A percentile compares a stretch with the other conserved stretches of the same genome.
These are phyloP conservation scores for Gobionotothen gibberifrons DNA, from an alignment of 2,797 vertebrate genomes.

Conservation along the genomic window DNA sequence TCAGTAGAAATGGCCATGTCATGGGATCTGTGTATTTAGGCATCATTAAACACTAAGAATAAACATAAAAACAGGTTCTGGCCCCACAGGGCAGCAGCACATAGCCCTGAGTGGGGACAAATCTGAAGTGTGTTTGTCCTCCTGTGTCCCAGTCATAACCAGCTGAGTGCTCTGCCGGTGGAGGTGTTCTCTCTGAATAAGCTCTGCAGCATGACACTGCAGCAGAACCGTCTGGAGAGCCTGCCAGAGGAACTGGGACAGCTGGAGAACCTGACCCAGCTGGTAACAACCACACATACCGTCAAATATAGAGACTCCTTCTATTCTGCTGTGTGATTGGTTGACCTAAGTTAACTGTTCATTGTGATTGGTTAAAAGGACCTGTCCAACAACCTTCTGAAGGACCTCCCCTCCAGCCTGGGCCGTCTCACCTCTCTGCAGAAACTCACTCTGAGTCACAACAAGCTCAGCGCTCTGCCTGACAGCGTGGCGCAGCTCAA, in stretches of 20 bases:
- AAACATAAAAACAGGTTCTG: no score
- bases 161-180: slow-evolving; percentile 56
- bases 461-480: slow-evolving; percentile 70
- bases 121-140: slow-evolving; percentile 5
- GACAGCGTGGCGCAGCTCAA: slow-evolving; percentile 61
- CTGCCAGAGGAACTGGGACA: slow-evolving; percentile 86
- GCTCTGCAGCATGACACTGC: slow-evolving; percentile 84
- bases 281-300: slow-evolving; percentile 57
- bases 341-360: neutral
- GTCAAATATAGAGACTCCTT: neutral
- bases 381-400: slow-evolving; percentile 69
- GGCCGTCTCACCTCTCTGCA: slow-evolving; percentile 63
- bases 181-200: slow-evolving; percentile 76
- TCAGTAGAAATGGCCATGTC: no score
- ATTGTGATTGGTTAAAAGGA: slow-evolving; percentile 60
- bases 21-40: no score
- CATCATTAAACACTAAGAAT: no score
- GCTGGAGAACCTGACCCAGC: slow-evolving; percentile 72
- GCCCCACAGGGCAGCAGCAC: neutral
- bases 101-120: neutral
- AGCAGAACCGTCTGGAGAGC: slow-evolving; percentile 85
- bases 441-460: slow-evolving; percentile 68
- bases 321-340: slow-evolving; percentile 5
- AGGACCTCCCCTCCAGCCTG: slow-evolving; percentile 60
- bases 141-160: slow-evolving; percentile 67